A percentile compares a stretch with the other conserved stretches of the same genome.
These are phyloP conservation scores for Dynastes grantii DNA, from an alignment of 2,888 invertebrate genomes.

Conservation along the genomic window DNA sequence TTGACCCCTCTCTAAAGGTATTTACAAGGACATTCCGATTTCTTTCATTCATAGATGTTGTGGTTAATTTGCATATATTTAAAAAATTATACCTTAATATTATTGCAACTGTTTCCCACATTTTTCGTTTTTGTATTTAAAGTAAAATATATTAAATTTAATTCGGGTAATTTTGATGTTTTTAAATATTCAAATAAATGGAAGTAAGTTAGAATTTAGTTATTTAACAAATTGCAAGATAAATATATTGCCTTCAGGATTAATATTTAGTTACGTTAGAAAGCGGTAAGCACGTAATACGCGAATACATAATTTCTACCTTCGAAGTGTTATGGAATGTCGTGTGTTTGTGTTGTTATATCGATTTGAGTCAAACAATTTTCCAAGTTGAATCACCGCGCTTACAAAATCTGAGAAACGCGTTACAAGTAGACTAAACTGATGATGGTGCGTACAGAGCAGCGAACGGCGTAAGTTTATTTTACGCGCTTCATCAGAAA, in stretches of 20 bases:
- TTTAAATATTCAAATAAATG: no score
- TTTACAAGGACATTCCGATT: conserved; percentile 53
- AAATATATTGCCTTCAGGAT: conserved; percentile 52
- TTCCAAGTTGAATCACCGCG: conserved; percentile 55
- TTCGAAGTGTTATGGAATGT: conserved; percentile 46
- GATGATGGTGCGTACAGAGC: neutral
- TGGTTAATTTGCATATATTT: no score
- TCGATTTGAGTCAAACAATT: conserved; percentile 62
- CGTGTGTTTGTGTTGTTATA: conserved; percentile 49
- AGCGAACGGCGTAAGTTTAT: neutral
- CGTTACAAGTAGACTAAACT: conserved; percentile 1
- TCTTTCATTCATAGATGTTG: conserved; percentile 12
- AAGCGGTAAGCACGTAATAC: conserved; percentile 30
- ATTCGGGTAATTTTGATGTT: no score
- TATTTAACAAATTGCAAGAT: neutral
- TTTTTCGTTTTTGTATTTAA: no score
- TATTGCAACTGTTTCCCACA: conserved; percentile 66
- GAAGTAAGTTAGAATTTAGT: neutral
- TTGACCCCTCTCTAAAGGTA: conserved; percentile 38
- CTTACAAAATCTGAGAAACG: conserved; percentile 10
- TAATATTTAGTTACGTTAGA: neutral
- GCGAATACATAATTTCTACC: conserved; percentile 26
- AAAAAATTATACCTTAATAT: conserved; percentile 46
- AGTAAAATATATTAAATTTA: no score
- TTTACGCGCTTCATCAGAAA: conserved; percentile 23